Evolutionary conservation across 2,113 vertebrate genomes (phyloP).

Genomic region (Mesocricetus auratus): DNA sequence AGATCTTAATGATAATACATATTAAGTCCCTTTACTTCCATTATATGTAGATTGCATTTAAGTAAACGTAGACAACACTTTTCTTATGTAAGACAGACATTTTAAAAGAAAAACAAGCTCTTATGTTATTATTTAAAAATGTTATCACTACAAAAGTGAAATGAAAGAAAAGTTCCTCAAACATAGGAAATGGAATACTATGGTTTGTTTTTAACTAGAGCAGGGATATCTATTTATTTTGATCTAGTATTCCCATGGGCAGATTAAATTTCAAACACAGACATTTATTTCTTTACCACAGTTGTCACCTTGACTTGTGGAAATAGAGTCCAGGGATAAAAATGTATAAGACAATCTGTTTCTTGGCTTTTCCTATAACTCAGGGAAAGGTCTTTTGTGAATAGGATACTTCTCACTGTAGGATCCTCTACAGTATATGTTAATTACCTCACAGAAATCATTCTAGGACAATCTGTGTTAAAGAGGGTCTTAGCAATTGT

Average conservation of each 20-base stretch:
- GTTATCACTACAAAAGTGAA: constrained; percentile 9
- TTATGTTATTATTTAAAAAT: constrained; percentile 50
- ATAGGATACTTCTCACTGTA: neutral
- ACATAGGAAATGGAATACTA: constrained; percentile 59
- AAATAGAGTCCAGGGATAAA: constrained; percentile 55
- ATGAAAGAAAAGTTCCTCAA: neutral
- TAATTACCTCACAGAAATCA: neutral
- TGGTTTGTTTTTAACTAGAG: constrained; percentile 33
- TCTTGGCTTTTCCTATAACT: neutral
- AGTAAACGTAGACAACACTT: constrained; percentile 39
- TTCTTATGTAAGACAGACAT: neutral
- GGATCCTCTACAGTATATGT: neutral
- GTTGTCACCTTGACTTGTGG: neutral
- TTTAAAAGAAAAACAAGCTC: constrained; percentile 28
- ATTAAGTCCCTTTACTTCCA: constrained; percentile 45
- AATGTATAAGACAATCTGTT: neutral
- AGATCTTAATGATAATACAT: constrained; percentile 25
- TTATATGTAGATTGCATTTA: constrained; percentile 47
- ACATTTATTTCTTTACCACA: neutral
- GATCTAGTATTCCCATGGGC: constrained; percentile 36
- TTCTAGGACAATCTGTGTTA: neutral
- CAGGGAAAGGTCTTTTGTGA: neutral
- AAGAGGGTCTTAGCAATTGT: neutral
- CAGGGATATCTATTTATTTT: constrained; percentile 61
- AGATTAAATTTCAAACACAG: constrained; percentile 69